phyloP scores from a whole-genome alignment of 2,113 vertebrate genomes.

The Azemiops feae region DNA sequence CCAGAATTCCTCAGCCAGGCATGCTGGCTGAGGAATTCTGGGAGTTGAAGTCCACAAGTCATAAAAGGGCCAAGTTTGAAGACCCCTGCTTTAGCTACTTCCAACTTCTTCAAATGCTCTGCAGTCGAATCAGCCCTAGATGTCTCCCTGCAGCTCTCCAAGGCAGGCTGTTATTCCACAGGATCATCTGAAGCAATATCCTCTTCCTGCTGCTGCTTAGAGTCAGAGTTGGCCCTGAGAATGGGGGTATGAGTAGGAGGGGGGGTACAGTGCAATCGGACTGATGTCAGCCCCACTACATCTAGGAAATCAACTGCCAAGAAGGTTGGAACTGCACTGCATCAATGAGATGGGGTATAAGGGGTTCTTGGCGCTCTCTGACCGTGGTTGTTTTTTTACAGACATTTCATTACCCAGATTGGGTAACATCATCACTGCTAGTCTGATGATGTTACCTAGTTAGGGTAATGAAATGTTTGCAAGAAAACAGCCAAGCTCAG shows the following conservation, averaged over 20 bases:
- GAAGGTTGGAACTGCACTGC: background rate
- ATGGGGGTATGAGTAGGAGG: background rate
- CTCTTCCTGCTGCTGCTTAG: background rate
- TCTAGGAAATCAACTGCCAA: too few relatives aligned
- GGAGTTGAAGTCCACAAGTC: too few relatives aligned
- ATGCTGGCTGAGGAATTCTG: too few relatives aligned
- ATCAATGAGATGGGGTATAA: background rate
- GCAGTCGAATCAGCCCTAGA: background rate
- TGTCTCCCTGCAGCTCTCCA: background rate
- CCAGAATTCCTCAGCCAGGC: too few relatives aligned
- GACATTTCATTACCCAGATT: background rate
- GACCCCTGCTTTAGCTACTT: background rate
- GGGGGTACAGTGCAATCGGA: background rate
- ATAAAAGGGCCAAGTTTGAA: too few relatives aligned
- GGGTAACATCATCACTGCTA: background rate
- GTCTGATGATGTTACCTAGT: background rate
- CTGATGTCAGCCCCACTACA: too few relatives aligned
- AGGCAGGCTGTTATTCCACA: background rate
- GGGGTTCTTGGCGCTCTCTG: background rate
- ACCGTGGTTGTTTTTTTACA: background rate
- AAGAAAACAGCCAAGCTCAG: background rate
- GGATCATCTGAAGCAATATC: background rate
- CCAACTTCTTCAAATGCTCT: background rate
- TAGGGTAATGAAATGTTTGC: background rate
- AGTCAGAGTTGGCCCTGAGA: background rate